Percentiles rank a stretch among this genome's conserved stretches.
Conservation (phyloP, 2,797 vertebrate species). For the Sebastiscus tertius region DNA sequence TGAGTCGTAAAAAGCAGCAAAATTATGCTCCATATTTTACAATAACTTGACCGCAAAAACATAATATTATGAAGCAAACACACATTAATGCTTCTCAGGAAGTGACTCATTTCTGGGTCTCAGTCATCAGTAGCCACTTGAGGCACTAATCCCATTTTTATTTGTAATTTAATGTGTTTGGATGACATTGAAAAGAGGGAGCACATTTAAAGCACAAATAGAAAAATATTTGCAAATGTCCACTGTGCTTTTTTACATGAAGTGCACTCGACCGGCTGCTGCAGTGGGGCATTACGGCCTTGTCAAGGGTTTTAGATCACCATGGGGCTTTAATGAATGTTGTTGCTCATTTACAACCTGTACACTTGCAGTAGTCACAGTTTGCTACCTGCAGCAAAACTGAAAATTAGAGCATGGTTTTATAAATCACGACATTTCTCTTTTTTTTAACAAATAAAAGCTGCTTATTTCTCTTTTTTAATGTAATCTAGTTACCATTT, state of each 20-base stretch:
- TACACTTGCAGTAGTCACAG: not conserved
- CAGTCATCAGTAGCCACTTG: slow-evolving; percentile 11
- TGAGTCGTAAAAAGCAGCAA: not conserved
- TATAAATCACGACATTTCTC: not conserved
- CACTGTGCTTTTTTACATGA: not conserved
- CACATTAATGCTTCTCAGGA: not conserved
- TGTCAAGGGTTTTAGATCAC: not conserved
- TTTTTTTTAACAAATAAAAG: not conserved
- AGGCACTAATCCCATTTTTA: slow-evolving; percentile 34
- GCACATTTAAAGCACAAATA: slow-evolving; percentile 4
- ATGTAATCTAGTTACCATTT: not conserved
- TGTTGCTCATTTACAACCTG: not conserved
- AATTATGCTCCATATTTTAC: not conserved
- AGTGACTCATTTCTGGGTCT: slow-evolving; percentile 15
- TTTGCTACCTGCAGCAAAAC: not conserved
- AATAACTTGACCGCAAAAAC: slow-evolving; percentile 1
- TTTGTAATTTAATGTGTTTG: slow-evolving; percentile 17
- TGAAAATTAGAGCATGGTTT: not conserved
- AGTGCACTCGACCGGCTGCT: not conserved
- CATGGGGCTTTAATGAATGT: not conserved
- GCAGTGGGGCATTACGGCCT: not conserved
- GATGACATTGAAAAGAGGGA: slow-evolving; percentile 21
- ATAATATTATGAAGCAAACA: not conserved
- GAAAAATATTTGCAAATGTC: slow-evolving; percentile 1
- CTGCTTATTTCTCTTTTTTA: not conserved